A percentile compares a stretch with the other conserved stretches of the same genome.
These are phyloP conservation scores for Meriones unguiculatus DNA, from an alignment of 2,113 vertebrate species.

Conservation along the genomic window DNA sequence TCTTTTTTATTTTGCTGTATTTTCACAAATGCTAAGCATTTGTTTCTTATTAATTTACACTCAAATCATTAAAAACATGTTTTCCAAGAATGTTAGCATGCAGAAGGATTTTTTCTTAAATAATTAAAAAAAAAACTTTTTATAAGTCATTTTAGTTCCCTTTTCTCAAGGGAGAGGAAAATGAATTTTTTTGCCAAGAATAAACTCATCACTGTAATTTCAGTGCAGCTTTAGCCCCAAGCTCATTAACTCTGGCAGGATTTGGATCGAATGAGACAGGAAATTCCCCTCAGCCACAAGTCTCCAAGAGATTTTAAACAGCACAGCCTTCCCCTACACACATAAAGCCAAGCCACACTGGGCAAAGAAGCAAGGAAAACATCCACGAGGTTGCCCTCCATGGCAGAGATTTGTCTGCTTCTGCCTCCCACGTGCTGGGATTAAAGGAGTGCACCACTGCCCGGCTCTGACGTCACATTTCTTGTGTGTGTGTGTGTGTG, in stretches of 20 bases:
- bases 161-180: constrained; percentile 59
- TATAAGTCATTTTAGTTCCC: constrained; percentile 19
- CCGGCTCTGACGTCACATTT: not conserved
- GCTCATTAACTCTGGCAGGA: constrained; percentile 41
- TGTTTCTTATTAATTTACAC: constrained; percentile 75
- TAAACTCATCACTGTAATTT: constrained; percentile 21
- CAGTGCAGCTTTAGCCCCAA: not conserved
- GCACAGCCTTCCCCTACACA: not conserved
- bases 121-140: not conserved
- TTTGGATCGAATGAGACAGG: not conserved
- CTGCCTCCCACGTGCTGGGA: not conserved
- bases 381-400: not conserved
- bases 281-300: constrained; percentile 47
- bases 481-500: not conserved
- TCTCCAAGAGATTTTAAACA: constrained; percentile 23
- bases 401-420: not conserved
- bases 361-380: not conserved
- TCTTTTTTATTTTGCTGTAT: constrained; percentile 9
- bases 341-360: constrained; percentile 5
- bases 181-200: constrained; percentile 62
- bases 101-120: not conserved
- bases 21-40: constrained; percentile 62
- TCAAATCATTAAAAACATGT: constrained; percentile 69
- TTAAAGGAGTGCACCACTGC: not conserved
- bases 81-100: constrained; percentile 67